phyloP scores from a whole-genome alignment of 2,888 invertebrate genomes.

The Apamea monoglypha region DNA sequence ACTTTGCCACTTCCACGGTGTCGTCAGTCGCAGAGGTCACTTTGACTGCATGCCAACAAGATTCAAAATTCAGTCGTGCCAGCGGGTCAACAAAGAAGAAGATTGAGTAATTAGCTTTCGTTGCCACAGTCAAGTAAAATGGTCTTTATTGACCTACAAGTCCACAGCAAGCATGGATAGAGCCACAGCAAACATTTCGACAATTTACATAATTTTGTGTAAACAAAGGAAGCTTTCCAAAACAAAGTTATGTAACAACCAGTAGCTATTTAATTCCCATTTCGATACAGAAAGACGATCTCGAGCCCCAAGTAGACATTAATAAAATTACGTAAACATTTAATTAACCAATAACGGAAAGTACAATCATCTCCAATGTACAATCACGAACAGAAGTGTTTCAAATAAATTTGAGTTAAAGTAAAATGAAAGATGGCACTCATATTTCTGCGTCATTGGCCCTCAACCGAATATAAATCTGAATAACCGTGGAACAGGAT shows the following conservation, averaged over 20 bases:
- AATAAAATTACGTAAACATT: conserved; percentile 61
- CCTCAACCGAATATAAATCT: conserved; percentile 83
- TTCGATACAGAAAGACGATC: conserved; percentile 40
- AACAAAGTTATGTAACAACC: conserved; percentile 6
- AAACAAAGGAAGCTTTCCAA: neutral
- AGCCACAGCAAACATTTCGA: neutral
- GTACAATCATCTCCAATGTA: conserved; percentile 64
- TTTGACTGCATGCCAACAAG: too few species aligned
- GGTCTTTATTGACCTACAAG: neutral
- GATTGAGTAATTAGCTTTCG: neutral
- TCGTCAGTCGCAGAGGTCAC: too few species aligned
- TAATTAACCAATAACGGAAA: conserved; percentile 67
- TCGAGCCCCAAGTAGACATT: conserved; percentile 40
- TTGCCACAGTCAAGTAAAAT: neutral
- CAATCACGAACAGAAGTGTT: conserved; percentile 75
- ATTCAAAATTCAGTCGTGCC: too few species aligned
- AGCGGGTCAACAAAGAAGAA: too few species aligned
- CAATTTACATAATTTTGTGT: neutral
- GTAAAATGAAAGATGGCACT: conserved; percentile 83
- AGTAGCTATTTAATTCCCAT: conserved; percentile 17
- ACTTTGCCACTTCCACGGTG: too few species aligned
- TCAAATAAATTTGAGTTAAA: conserved; percentile 78
- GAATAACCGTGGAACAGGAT: conserved; percentile 83
- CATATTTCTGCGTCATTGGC: conserved; percentile 85
- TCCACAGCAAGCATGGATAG: neutral